Percentiles rank a stretch among this genome's conserved stretches.
These are phyloP conservation scores for Aphrocallistes beatrix DNA, from an alignment of 37 sponge, comb jelly and placozoan genomes.

Conservation along the genomic window DNA sequence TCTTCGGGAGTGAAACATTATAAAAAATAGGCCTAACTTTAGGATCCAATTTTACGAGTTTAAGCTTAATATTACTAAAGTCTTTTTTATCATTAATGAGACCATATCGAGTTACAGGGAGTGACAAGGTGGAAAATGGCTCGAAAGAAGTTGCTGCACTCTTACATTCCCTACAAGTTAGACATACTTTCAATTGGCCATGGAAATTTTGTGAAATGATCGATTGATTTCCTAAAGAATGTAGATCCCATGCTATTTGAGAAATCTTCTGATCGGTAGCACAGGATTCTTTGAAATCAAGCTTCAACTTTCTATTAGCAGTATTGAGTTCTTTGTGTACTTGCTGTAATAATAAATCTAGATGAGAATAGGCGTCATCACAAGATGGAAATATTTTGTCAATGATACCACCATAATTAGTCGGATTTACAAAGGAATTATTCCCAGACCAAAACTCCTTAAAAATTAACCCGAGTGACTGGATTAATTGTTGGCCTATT, in stretches of 20 bases:
- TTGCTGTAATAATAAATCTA: slow-evolving; percentile 83
- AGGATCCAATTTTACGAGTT: slow-evolving; percentile 48
- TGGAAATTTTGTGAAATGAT: slow-evolving; percentile 74
- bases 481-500: slow-evolving; percentile 66
- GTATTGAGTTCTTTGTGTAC: slow-evolving; percentile 91
- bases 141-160: slow-evolving; percentile 65
- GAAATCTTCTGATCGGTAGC: slow-evolving; percentile 48
- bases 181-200: slow-evolving; percentile 75
- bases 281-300: slow-evolving; percentile 45
- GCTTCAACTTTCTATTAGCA: slow-evolving; percentile 67
- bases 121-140: slow-evolving; percentile 77
- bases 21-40: slow-evolving; percentile 22
- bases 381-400: slow-evolving; percentile 64
- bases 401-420: slow-evolving; percentile 54
- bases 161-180: slow-evolving; percentile 57
- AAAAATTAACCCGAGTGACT: slow-evolving; percentile 70
- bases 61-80: slow-evolving; percentile 35
- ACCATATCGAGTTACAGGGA: slow-evolving; percentile 63
- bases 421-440: slow-evolving; percentile 43
- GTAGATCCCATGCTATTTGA: slow-evolving; percentile 65
- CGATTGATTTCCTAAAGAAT: slow-evolving; percentile 58
- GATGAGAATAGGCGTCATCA: slow-evolving; percentile 74
- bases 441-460: slow-evolving; percentile 79
- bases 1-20: slow-evolving; percentile 45
- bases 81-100: not conserved